A percentile compares a stretch with the other conserved stretches of the same genome.
Evolutionary conservation across 2,113 vertebrate species (phyloP).

Genomic region (Bujurquina vittata): DNA sequence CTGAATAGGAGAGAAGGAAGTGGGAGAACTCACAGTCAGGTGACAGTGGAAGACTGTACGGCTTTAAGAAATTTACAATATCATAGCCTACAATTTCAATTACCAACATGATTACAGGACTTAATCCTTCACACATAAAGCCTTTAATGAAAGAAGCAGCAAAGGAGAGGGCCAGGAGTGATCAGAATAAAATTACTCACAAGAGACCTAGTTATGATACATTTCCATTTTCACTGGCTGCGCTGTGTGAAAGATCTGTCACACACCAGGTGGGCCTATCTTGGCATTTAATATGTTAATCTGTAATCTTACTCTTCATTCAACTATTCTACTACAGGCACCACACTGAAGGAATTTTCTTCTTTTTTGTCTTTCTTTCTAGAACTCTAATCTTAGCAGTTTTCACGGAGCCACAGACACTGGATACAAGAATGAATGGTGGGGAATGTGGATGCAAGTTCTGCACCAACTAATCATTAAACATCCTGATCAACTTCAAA

Average conservation of each 20-base stretch:
- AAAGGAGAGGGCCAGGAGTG: constrained; percentile 49
- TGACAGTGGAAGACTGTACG: constrained; percentile 11
- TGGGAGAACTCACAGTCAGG: constrained; percentile 26
- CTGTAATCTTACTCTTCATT: constrained; percentile 70
- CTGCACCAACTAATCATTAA: constrained; percentile 13
- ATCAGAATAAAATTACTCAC: constrained; percentile 66
- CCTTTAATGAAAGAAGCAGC: constrained; percentile 47
- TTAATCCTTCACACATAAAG: constrained; percentile 50
- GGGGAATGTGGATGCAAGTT: neutral
- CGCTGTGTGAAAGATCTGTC: constrained; percentile 62
- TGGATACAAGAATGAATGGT: constrained; percentile 29
- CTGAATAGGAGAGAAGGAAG: constrained; percentile 10
- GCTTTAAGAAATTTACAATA: constrained; percentile 31
- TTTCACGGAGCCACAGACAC: constrained; percentile 47
- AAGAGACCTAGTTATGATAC: constrained; percentile 61
- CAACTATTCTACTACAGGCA: constrained; percentile 58
- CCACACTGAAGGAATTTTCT: constrained; percentile 23
- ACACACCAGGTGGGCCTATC: constrained; percentile 72
- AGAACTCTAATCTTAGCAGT: constrained; percentile 49
- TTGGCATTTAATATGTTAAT: constrained; percentile 77
- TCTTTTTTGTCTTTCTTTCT: constrained; percentile 27
- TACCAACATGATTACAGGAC: constrained; percentile 58
- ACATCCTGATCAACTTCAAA: constrained; percentile 2
- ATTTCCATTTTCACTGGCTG: constrained; percentile 66
- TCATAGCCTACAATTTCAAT: constrained; percentile 52